A percentile compares a stretch with the other conserved stretches of the same genome.
Conservation (phyloP, 2,888 invertebrate genomes). For the Drosophila pseudotakahashii region DNA sequence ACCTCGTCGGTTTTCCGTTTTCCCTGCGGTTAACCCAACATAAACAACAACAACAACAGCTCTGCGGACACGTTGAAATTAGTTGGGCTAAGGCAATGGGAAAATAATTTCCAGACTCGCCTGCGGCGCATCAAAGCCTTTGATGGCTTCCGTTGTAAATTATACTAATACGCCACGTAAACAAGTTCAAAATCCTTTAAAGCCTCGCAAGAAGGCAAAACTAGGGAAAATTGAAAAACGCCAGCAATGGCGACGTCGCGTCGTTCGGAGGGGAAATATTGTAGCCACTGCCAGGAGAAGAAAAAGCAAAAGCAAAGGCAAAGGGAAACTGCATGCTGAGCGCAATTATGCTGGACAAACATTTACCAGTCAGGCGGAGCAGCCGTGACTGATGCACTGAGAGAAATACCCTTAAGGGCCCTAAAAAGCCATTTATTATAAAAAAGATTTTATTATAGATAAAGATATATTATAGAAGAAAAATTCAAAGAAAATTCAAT, state of each 20-base stretch:
- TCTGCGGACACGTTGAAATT: conserved; percentile 49
- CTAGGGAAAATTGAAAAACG: conserved; percentile 61
- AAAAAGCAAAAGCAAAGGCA: conserved; percentile 7
- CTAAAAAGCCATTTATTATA: too few species aligned
- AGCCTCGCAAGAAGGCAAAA: conserved; percentile 48
- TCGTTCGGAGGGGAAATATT: conserved; percentile 35
- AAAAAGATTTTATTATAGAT: too few species aligned
- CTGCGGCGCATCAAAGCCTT: conserved; percentile 66
- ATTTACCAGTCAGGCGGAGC: conserved; percentile 60
- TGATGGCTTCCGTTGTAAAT: conserved; percentile 73
- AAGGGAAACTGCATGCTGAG: conserved; percentile 74
- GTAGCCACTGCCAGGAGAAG: conserved; percentile 21
- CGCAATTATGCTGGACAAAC: conserved; percentile 80
- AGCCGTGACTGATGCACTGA: conserved; percentile 17
- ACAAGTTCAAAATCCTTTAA: conserved; percentile 75
- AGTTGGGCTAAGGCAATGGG: conserved; percentile 51
- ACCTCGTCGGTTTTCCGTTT: conserved; percentile 23
- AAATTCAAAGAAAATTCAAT: too few species aligned
- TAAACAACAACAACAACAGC: conserved; percentile 14
- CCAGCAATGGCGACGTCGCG: conserved; percentile 33
- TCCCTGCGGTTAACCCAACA: conserved; percentile 32
- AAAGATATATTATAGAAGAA: too few species aligned
- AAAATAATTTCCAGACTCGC: conserved; percentile 60
- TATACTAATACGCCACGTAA: conserved; percentile 75
- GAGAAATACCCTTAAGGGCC: background rate